These are phyloP conservation scores for Arctocebus calabarensis DNA, from an alignment of 2,797 vertebrate species.

Conservation along the genomic window DNA sequence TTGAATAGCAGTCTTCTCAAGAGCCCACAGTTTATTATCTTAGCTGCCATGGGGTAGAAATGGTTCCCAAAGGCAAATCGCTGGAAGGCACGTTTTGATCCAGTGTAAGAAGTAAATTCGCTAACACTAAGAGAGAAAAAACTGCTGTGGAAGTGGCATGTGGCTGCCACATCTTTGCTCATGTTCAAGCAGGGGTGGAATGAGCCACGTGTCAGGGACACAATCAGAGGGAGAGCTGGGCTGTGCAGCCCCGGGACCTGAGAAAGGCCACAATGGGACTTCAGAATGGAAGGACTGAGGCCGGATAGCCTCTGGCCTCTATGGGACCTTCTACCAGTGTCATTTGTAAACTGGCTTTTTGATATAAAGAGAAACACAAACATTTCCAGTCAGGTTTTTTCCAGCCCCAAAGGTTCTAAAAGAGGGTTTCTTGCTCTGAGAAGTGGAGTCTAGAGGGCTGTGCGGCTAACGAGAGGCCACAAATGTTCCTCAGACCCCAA, in stretches of 20 bases:
- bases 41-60: conserved; percentile 7
- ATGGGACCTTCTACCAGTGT: background rate
- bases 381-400: conserved; percentile 23
- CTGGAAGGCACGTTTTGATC: background rate
- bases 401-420: background rate
- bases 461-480: background rate
- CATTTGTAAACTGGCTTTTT: conserved; percentile 19
- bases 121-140: background rate
- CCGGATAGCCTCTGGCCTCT: background rate
- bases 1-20: background rate
- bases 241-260: background rate
- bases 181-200: background rate
- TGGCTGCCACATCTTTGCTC: background rate
- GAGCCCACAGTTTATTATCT: background rate
- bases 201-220: background rate
- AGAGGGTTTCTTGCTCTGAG: conserved; percentile 5
- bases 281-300: background rate
- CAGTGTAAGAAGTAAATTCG: background rate
- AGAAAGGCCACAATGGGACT: background rate
- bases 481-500: background rate
- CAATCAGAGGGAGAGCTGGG: background rate
- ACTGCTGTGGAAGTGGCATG: background rate
- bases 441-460: background rate
- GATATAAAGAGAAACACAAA: conserved; percentile 15
- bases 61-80: conserved; percentile 44